Evolutionary conservation across 2,888 invertebrate genomes (phyloP).

Genomic region (Penaeus monodon): DNA sequence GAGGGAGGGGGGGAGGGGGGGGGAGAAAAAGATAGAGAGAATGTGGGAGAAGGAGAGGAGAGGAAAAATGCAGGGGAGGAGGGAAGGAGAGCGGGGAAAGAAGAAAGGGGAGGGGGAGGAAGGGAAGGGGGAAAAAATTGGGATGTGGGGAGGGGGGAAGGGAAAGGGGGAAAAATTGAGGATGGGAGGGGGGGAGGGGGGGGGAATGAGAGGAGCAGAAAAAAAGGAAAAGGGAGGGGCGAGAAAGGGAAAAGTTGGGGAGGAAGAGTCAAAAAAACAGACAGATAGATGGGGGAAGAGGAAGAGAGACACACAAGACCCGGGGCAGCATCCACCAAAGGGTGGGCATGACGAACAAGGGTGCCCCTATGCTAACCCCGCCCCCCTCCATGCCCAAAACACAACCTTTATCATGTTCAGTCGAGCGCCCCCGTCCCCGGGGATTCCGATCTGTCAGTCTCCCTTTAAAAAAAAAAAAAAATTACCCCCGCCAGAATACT

Average conservation of each 20-base stretch:
- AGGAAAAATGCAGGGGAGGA: not conserved
- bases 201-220: not conserved
- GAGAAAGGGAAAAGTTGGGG: not conserved
- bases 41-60: not conserved
- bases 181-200: not conserved
- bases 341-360: not conserved
- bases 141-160: too few species aligned
- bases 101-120: not conserved
- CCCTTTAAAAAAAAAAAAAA: too few species aligned
- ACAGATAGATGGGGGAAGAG: not conserved
- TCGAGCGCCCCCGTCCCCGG: too few species aligned
- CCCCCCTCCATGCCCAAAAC: too few species aligned
- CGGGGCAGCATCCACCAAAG: not conserved
- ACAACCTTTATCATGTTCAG: too few species aligned
- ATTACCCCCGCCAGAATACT: too few species aligned
- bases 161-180: too few species aligned
- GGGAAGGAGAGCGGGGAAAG: not conserved
- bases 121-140: not conserved
- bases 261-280: not conserved
- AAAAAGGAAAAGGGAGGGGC: not conserved
- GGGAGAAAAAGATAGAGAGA: not conserved
- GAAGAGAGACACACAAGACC: not conserved
- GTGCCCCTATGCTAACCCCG: too few species aligned
- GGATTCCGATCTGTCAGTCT: too few species aligned
- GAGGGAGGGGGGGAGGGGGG: not conserved